Conservation (phyloP, 1,140 invertebrate genomes). For the Brachionus rotundiformis region DNA sequence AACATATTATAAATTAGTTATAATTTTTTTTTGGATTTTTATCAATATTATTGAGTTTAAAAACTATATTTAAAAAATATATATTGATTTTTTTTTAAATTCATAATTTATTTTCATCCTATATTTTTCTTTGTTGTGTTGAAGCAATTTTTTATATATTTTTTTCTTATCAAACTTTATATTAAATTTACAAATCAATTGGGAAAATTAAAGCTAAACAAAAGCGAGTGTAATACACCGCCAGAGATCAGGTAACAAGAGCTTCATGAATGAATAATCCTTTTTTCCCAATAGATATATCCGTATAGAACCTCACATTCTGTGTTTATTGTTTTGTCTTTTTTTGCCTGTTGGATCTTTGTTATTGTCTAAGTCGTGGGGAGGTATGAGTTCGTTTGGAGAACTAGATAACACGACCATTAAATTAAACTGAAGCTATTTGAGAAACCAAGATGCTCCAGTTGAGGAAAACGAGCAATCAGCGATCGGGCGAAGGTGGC, state of each 20-base stretch:
- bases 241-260: background rate
- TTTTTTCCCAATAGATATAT: background rate
- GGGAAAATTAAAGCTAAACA: conserved; percentile 13
- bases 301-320: conserved; percentile 37
- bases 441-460: background rate
- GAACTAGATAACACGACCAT: conserved; percentile 14
- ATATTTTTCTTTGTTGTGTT: conserved; percentile 12
- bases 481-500: conserved; percentile 19
- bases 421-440: background rate
- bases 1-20: background rate
- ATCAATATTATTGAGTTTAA: conserved; percentile 19
- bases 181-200: conserved; percentile 12
- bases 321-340: conserved; percentile 14
- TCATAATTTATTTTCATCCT: conserved; percentile 47
- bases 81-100: conserved; percentile 49
- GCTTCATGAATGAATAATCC: background rate
- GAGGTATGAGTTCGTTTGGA: background rate
- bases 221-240: background rate
- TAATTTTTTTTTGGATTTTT: background rate
- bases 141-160: conserved; percentile 1
- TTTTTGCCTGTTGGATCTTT: conserved; percentile 25
- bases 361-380: background rate
- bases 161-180: conserved; percentile 46
- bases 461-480: conserved; percentile 42
- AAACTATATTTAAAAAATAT: conserved; percentile 24